Conservation (phyloP, 2,888 invertebrate species). For the Mantis religiosa region DNA sequence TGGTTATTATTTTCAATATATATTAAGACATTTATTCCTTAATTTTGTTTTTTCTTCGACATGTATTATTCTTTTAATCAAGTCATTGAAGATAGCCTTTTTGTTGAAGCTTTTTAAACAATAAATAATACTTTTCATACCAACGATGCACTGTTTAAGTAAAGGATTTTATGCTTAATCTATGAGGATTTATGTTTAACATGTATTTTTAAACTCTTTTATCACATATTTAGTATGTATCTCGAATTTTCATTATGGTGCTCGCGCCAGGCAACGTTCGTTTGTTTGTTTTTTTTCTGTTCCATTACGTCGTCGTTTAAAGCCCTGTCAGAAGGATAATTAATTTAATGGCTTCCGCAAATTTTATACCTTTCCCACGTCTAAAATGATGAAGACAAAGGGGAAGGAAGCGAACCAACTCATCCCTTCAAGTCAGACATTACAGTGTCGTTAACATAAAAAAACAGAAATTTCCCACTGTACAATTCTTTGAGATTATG, state of each 20-base stretch:
- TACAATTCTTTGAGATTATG: too few relatives aligned
- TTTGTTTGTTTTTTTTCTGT: background rate
- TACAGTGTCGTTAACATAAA: background rate
- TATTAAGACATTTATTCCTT: background rate
- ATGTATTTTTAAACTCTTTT: background rate
- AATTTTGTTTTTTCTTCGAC: background rate
- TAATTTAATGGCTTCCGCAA: constrained; percentile 24
- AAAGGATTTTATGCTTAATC: background rate
- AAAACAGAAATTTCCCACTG: background rate
- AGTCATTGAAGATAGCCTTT: background rate
- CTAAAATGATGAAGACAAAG: background rate
- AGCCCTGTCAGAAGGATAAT: background rate
- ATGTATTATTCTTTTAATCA: background rate
- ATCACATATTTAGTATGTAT: background rate
- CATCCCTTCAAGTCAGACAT: background rate
- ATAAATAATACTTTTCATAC: background rate
- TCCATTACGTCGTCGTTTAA: background rate
- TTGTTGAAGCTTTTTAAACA: background rate
- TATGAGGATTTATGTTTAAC: background rate
- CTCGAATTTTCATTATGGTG: background rate
- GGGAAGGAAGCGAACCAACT: background rate
- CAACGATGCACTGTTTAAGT: background rate
- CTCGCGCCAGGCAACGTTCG: constrained; percentile 6
- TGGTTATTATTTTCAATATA: background rate
- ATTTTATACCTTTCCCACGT: constrained; percentile 53